Percentiles rank a stretch among this genome's conserved stretches.
These are phyloP conservation scores for Lerista edwardsae DNA, from an alignment of 2,797 vertebrate genomes.

Conservation along the genomic window DNA sequence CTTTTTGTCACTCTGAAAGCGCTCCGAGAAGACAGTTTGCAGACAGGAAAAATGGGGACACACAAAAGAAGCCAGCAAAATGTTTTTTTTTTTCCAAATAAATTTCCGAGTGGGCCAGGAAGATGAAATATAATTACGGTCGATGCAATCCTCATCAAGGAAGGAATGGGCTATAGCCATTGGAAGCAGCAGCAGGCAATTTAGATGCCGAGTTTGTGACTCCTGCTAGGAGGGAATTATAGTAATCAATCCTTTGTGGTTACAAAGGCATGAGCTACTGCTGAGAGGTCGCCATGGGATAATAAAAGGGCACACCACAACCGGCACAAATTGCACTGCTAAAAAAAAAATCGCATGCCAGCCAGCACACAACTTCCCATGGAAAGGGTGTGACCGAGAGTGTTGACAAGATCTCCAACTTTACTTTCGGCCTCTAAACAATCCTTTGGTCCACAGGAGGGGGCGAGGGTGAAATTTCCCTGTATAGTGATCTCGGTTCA, in stretches of 20 bases:
- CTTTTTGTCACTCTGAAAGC: constrained; percentile 7
- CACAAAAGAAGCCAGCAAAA: not conserved
- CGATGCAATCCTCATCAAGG: constrained; percentile 17
- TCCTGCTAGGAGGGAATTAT: constrained; percentile 21
- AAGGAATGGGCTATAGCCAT: constrained; percentile 24
- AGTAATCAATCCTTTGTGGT: constrained; percentile 52
- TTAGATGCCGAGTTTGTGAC: constrained; percentile 24
- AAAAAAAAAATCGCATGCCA: not conserved
- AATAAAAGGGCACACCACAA: constrained; percentile 49
- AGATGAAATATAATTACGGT: constrained; percentile 15
- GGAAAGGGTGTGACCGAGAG: constrained; percentile 19
- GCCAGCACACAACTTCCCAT: constrained; percentile 21
- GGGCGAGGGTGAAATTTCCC: not conserved
- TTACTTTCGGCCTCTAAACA: constrained; percentile 23
- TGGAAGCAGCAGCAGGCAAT: not conserved
- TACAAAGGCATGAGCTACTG: constrained; percentile 40
- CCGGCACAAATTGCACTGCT: not conserved
- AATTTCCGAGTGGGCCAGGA: not conserved
- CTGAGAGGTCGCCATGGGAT: constrained; percentile 22
- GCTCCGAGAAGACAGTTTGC: constrained; percentile 7
- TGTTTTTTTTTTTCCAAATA: not conserved
- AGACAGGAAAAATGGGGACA: constrained; percentile 5
- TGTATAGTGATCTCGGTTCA: not conserved
- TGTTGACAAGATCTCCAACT: constrained; percentile 10
- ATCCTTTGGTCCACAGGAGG: not conserved